Percentiles rank a stretch among this genome's conserved stretches.
phyloP scores from a whole-genome alignment of 2,797 vertebrate species.

The Calcarius lapponicus region DNA sequence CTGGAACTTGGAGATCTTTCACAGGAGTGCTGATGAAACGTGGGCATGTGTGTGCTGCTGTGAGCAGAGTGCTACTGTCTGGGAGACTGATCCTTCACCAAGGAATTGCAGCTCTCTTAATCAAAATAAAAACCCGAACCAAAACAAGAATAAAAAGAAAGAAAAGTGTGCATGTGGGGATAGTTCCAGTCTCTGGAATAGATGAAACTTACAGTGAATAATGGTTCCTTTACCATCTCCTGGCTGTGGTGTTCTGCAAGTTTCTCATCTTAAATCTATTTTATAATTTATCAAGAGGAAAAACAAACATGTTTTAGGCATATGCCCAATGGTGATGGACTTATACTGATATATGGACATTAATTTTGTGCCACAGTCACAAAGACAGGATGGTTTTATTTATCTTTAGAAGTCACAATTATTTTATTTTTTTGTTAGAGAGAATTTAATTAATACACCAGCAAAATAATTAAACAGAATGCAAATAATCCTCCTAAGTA shows the following conservation, averaged over 20 bases:
- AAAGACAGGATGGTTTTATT: rapidly evolving
- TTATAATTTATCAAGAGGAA: background rate
- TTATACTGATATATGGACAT: background rate
- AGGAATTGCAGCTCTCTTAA: background rate
- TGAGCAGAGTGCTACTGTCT: background rate
- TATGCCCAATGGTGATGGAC: background rate
- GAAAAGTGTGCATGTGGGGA: background rate
- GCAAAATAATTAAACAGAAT: background rate
- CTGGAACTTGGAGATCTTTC: background rate
- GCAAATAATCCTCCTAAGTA: background rate
- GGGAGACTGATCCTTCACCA: background rate
- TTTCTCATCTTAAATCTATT: background rate
- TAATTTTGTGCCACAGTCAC: background rate
- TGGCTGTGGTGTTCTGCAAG: background rate
- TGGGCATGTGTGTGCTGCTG: background rate
- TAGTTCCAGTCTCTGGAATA: background rate
- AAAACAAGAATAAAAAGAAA: background rate
- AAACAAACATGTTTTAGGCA: background rate
- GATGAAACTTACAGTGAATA: background rate
- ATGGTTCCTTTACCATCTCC: background rate
- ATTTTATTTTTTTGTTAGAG: background rate
- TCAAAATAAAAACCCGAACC: background rate
- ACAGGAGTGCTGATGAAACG: background rate
- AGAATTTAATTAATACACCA: background rate
- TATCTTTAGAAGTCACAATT: background rate